Evolutionary conservation across 2,888 invertebrate genomes (phyloP).

Genomic region (Camptogramma bilineatum): DNA sequence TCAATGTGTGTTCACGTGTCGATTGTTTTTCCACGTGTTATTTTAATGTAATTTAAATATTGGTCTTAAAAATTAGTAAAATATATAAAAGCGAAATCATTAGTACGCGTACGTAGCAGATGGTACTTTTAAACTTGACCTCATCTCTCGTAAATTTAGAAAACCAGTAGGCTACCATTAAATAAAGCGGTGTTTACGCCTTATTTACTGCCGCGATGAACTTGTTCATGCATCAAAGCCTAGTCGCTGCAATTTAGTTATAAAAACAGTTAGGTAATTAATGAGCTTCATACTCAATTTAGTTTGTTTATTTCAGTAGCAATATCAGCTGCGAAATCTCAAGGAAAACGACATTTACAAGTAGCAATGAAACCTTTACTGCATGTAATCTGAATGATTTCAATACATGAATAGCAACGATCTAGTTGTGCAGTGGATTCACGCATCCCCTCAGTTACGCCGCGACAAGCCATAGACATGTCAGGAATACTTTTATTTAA

Average conservation of each 20-base stretch:
- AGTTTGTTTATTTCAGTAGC: background rate
- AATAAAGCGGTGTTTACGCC: background rate
- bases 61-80: constrained; percentile 33
- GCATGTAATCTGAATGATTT: constrained; percentile 51
- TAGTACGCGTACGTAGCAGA: constrained; percentile 13
- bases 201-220: background rate
- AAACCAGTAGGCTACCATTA: constrained; percentile 17
- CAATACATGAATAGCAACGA: constrained; percentile 62
- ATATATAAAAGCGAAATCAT: constrained; percentile 8
- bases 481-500: constrained; percentile 61
- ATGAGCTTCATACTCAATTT: background rate
- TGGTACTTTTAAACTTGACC: constrained; percentile 35
- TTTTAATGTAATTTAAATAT: constrained; percentile 34
- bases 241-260: background rate
- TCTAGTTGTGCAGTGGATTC: constrained; percentile 58
- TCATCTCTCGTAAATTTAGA: constrained; percentile 27
- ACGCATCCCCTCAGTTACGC: constrained; percentile 59
- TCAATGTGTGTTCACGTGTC: constrained; percentile 34
- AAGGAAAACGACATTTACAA: constrained; percentile 41
- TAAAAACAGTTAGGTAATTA: background rate
- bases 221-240: background rate
- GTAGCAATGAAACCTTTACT: constrained; percentile 38
- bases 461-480: constrained; percentile 59
- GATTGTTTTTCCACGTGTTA: constrained; percentile 33
- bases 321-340: constrained; percentile 20